phyloP scores from a whole-genome alignment of 2,797 vertebrate species.

The Siniperca scherzeri region DNA sequence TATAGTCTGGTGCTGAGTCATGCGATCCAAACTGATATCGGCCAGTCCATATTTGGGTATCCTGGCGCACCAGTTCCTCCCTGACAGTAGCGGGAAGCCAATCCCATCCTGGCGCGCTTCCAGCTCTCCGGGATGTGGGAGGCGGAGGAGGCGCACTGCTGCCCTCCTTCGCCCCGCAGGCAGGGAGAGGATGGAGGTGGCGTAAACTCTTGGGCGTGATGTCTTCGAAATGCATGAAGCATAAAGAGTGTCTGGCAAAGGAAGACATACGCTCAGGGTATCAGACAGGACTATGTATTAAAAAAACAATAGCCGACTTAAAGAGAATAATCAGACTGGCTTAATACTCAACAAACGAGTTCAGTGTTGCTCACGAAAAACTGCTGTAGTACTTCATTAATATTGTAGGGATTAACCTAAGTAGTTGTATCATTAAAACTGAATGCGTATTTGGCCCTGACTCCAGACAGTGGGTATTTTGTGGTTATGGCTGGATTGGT shows the following conservation, averaged over 20 bases:
- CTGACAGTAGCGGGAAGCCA: conserved; percentile 82
- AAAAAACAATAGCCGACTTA: background rate
- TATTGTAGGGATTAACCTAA: background rate
- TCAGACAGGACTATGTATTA: conserved; percentile 10
- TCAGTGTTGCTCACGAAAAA: no score
- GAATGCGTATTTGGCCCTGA: no score
- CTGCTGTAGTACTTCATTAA: no score
- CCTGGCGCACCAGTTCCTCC: conserved; percentile 79
- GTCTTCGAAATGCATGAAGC: conserved; percentile 44
- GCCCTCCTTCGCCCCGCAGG: conserved; percentile 57
- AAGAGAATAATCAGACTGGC: background rate
- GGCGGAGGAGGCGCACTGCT: conserved; percentile 57
- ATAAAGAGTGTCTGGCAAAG: conserved; percentile 44
- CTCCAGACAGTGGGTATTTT: no score
- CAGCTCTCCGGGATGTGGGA: conserved; percentile 70
- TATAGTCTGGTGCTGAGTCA: conserved; percentile 72
- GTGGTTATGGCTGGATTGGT: no score
- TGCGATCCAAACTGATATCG: conserved; percentile 56
- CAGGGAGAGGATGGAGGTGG: conserved; percentile 53
- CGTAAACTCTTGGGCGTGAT: conserved; percentile 54
- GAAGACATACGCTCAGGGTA: background rate
- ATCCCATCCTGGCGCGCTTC: conserved; percentile 81
- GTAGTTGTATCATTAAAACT: background rate
- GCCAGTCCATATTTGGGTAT: conserved; percentile 84
- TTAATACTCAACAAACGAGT: background rate